Evolutionary conservation across 2,888 invertebrate genomes (phyloP).

Genomic region (Osmoderma eremita): DNA sequence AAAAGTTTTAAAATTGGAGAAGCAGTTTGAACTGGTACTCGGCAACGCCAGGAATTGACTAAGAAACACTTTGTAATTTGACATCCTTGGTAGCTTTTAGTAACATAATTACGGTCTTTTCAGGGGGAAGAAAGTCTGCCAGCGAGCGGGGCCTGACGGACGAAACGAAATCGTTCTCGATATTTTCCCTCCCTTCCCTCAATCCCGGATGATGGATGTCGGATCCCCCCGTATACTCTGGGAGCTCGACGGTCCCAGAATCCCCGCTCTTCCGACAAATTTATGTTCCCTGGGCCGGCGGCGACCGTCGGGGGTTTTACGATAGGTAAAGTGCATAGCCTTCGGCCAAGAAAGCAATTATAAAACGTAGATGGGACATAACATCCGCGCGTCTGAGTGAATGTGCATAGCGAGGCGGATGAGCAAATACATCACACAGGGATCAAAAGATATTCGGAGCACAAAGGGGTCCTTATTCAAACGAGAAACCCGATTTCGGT

Average conservation of each 20-base stretch:
- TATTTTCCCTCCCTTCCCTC: constrained; percentile 50
- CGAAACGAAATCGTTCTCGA: constrained; percentile 9
- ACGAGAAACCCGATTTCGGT: constrained; percentile 62
- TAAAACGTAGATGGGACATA: constrained; percentile 58
- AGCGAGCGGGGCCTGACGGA: constrained; percentile 10
- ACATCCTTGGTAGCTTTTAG: constrained; percentile 55
- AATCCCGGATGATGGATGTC: constrained; percentile 56
- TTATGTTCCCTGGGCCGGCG: constrained; percentile 51
- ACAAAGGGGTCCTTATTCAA: constrained; percentile 61
- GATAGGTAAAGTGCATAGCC: constrained; percentile 53
- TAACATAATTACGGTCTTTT: constrained; percentile 60
- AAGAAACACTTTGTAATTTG: constrained; percentile 48
- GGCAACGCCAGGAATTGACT: constrained; percentile 39
- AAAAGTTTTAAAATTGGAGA: constrained; percentile 38
- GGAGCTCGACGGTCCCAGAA: constrained; percentile 35
- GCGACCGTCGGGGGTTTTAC: constrained; percentile 43
- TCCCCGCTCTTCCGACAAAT: constrained; percentile 56
- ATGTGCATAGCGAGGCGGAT: constrained; percentile 53
- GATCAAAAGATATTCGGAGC: constrained; percentile 60
- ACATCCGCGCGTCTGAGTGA: constrained; percentile 56
- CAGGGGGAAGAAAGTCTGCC: constrained; percentile 48
- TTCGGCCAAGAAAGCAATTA: constrained; percentile 61
- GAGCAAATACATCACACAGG: constrained; percentile 56
- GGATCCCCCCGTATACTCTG: constrained; percentile 47
- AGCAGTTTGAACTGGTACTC: constrained; percentile 38